Base-by-base conservation (phyloP, 1,140 invertebrate species). In the Thaumetopoea pityocampa region DNA sequence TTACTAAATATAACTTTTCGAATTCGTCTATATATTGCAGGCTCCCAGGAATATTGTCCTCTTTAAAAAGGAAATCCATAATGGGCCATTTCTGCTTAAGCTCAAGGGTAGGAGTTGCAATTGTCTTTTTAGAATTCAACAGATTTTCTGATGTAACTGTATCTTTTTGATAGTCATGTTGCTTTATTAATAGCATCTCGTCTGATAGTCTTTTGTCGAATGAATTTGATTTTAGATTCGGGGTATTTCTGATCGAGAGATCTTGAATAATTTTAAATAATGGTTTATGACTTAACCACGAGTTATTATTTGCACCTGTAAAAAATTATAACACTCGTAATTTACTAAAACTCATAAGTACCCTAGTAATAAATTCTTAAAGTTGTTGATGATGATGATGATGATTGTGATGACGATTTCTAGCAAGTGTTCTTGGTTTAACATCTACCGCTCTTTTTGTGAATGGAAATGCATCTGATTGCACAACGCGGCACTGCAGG, bases 121-220 rank as follows among this genome's bases (percentile, higher is more conserved):
- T 51, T 46, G 38, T 52, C 14, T 29, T 51, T 46, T 52, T 67
- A 11, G 51, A 51, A 4, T 40, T 38, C 32, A 57, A 51, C 24
- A 48, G 35, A 1, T 66, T n/a, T 36, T 52, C 24, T 20, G 56
- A 29, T 5, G 18, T 26, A n/a, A 47, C 9, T 24, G 36, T 35
- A 32, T 70, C 55, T 43, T 64, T 67, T 32, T 64, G 52, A 35
- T 62, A 36, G 23, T 71, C 53, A 35, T 63, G 51, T 49, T 67
- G 57, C 38, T 79, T 69, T 24, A 76, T 67, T 9, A 58, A 65
- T 12, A 76, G 28, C 58, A 82, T 71, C 54, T 78, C 72, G 32
- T 78, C 67, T 2, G 66, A 71, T 10, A 79, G 36, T 66, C 73
- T 78, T 64, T 69, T 77, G 28, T 76, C 72, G 29, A 78, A 76